A percentile compares a stretch with the other conserved stretches of the same genome.
Evolutionary conservation across 2,888 invertebrate species (phyloP).

Genomic region (Nephrotoma guestfalica): DNA sequence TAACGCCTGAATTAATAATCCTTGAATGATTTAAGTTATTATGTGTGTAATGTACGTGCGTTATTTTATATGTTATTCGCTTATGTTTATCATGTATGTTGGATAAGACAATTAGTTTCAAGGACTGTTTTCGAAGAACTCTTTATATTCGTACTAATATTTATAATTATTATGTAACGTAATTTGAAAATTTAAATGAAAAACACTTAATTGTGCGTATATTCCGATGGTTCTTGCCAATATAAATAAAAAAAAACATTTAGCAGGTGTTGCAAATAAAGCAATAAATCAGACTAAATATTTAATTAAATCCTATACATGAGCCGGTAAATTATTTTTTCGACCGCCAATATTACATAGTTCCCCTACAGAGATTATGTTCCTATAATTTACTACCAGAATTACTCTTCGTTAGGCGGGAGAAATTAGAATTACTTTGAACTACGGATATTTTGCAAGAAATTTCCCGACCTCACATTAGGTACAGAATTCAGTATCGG

Average conservation of each 20-base stretch:
- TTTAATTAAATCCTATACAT: too few species aligned
- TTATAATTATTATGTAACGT: neutral
- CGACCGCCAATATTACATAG: too few species aligned
- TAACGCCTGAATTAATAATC: neutral
- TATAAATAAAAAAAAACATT: neutral
- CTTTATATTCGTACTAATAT: neutral
- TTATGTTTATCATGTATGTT: neutral
- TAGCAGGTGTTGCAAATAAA: too few species aligned
- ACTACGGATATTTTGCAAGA: too few species aligned
- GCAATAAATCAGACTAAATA: too few species aligned
- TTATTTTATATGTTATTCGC: neutral
- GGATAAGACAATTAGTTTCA: neutral
- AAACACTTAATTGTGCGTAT: neutral
- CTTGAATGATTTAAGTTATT: neutral
- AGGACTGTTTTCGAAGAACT: neutral
- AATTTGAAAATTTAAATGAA: neutral
- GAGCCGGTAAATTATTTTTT: too few species aligned
- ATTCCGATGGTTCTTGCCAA: neutral
- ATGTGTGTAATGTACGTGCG: neutral
- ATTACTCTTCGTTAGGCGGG: too few species aligned
- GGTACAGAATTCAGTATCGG: too few species aligned
- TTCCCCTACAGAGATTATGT: too few species aligned
- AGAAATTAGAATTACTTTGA: too few species aligned
- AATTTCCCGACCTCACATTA: too few species aligned
- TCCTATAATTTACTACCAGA: too few species aligned